A percentile compares a stretch with the other conserved stretches of the same genome.
Evolutionary conservation across 2,113 vertebrate genomes (phyloP).

Genomic region (Alethe diademata): DNA sequence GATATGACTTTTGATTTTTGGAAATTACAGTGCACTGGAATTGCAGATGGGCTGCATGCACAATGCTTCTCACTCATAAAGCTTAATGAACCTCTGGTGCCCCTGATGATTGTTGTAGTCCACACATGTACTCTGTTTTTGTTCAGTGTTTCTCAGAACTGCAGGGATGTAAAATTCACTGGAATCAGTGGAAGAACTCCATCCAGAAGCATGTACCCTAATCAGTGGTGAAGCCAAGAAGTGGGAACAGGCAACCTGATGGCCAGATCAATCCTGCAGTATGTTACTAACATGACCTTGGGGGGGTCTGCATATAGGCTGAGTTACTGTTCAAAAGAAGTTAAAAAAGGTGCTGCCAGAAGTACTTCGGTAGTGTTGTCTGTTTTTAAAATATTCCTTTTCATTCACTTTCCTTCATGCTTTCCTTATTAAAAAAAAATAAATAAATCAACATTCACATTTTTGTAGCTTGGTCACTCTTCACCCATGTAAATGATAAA

Average conservation of each 20-base stretch:
- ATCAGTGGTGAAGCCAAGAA: background rate
- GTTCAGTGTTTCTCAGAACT: background rate
- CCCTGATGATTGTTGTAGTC: background rate
- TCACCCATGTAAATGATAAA: background rate
- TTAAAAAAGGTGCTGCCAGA: background rate
- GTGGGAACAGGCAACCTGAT: background rate
- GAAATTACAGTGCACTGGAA: background rate
- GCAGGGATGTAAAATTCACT: background rate
- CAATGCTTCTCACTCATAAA: background rate
- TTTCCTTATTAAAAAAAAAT: background rate
- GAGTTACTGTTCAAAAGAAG: background rate
- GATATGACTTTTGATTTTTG: background rate
- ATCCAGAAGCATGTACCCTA: background rate
- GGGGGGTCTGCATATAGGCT: background rate
- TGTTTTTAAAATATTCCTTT: background rate
- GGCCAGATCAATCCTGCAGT: background rate
- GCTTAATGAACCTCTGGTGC: background rate
- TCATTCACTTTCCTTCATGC: background rate
- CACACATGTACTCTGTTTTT: background rate
- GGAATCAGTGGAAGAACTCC: background rate
- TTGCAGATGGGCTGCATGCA: background rate
- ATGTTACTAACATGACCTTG: background rate
- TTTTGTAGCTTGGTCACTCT: background rate
- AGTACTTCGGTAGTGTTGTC: background rate
- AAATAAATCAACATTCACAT: background rate